Conservation (phyloP, 1,140 invertebrate genomes). For the Charaxes varanes region DNA sequence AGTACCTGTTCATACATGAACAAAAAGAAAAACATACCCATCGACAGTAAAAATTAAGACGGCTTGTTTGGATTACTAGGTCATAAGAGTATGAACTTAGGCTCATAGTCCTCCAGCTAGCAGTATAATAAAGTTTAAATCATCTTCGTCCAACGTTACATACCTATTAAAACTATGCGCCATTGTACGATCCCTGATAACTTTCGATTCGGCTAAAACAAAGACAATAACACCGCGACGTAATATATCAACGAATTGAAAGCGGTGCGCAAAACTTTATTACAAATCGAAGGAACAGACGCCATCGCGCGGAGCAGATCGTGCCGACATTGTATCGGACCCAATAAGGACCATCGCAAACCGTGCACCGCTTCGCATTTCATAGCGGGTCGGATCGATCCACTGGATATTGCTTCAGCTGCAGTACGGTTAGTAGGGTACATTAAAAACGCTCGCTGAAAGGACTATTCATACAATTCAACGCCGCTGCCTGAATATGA, state of each 20-base stretch:
- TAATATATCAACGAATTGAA: constrained; percentile 13
- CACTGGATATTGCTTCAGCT: constrained; percentile 30
- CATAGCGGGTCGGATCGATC: constrained; percentile 28
- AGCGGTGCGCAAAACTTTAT: constrained; percentile 36
- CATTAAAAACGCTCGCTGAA: constrained; percentile 45
- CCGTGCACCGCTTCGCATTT: constrained; percentile 28
- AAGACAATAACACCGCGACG: constrained; percentile 4
- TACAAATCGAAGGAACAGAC: constrained; percentile 31
- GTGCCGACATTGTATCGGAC: constrained; percentile 32
- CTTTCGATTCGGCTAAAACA: neutral
- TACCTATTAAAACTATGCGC: no score
- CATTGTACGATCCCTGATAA: no score
- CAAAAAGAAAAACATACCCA: no score
- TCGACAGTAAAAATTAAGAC: no score
- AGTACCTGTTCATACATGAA: no score
- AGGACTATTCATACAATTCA: constrained; percentile 36
- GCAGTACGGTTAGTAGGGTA: constrained; percentile 19
- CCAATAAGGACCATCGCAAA: constrained; percentile 38
- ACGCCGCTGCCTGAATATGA: constrained; percentile 23
- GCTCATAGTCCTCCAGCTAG: no score
- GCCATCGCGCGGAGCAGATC: constrained; percentile 29
- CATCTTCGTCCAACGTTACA: no score
- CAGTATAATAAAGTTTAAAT: no score
- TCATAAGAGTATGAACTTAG: no score
- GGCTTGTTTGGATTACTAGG: no score